Percentiles rank a stretch among this genome's conserved stretches.
Evolutionary conservation across 2,113 vertebrate species (phyloP).

Genomic region (Nyctibius bracteatus): DNA sequence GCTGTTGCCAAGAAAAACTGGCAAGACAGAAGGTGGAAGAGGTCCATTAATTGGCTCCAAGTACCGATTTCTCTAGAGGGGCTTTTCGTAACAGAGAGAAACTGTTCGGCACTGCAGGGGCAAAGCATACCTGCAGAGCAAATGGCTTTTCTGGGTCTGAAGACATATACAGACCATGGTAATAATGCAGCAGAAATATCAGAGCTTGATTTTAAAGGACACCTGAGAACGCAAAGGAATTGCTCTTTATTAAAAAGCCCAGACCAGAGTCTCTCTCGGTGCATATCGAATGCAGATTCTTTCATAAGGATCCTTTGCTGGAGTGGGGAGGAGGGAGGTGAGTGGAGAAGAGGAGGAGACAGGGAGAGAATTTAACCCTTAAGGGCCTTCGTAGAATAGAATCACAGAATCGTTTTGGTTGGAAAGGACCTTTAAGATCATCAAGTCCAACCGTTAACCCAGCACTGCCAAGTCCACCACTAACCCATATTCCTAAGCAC

Average conservation of each 20-base stretch:
- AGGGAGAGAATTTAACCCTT: constrained; percentile 22
- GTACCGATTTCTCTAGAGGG: not conserved
- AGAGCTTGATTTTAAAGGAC: constrained; percentile 38
- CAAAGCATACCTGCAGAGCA: constrained; percentile 1
- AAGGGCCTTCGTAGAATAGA: too few relatives aligned
- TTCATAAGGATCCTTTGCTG: not conserved
- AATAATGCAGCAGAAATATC: constrained; percentile 30
- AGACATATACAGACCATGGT: constrained; percentile 19
- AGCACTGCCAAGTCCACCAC: too few relatives aligned
- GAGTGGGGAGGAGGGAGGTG: not conserved
- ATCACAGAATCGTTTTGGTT: too few relatives aligned
- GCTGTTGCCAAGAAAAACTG: constrained; percentile 47
- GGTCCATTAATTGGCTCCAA: constrained; percentile 14
- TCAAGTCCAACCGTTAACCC: too few relatives aligned
- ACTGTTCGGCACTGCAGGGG: not conserved
- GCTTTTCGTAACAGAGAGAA: constrained; percentile 23
- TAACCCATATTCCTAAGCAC: too few relatives aligned
- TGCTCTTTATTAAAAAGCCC: constrained; percentile 50
- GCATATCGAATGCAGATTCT: not conserved
- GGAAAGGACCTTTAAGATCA: too few relatives aligned
- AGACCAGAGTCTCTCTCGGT: constrained; percentile 2
- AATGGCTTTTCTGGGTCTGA: constrained; percentile 24
- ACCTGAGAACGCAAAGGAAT: constrained; percentile 46
- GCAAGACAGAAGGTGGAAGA: constrained; percentile 22
- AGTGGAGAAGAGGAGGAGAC: not conserved